Percentiles rank a stretch among this genome's conserved stretches.
These are phyloP conservation scores for Euphonia xanthogaster DNA, from an alignment of 2,797 vertebrate species.

Conservation along the genomic window DNA sequence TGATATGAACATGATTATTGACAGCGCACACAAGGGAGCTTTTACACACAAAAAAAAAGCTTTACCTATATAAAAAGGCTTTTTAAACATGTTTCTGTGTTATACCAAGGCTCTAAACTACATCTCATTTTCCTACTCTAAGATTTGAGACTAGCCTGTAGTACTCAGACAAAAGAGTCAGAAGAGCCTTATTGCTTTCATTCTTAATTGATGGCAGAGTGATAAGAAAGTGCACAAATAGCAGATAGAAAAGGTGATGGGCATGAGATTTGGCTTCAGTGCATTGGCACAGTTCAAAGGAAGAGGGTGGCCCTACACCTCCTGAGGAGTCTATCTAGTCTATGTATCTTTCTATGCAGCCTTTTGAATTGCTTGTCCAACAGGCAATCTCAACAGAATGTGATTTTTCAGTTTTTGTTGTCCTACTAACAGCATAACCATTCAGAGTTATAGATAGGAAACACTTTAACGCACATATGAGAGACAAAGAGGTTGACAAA, in stretches of 20 bases:
- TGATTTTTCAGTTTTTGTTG: background rate
- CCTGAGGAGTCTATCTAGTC: background rate
- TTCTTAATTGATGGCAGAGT: background rate
- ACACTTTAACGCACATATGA: background rate
- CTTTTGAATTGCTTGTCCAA: background rate
- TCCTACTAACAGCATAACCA: background rate
- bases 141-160: background rate
- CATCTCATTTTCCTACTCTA: background rate
- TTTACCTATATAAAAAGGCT: background rate
- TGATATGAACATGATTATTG: background rate
- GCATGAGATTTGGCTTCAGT: background rate
- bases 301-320: background rate
- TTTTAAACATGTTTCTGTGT: background rate
- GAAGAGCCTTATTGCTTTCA: background rate
- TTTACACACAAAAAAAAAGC: background rate
- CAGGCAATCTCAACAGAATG: background rate
- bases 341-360: background rate
- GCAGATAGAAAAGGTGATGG: background rate
- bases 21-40: background rate
- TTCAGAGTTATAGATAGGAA: background rate
- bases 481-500: background rate
- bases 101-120: background rate
- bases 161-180: background rate
- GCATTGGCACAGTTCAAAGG: background rate
- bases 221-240: background rate